A percentile compares a stretch with the other conserved stretches of the same genome.
phyloP scores from a whole-genome alignment of 1,140 invertebrate genomes.

The Drosophila mayri region DNA sequence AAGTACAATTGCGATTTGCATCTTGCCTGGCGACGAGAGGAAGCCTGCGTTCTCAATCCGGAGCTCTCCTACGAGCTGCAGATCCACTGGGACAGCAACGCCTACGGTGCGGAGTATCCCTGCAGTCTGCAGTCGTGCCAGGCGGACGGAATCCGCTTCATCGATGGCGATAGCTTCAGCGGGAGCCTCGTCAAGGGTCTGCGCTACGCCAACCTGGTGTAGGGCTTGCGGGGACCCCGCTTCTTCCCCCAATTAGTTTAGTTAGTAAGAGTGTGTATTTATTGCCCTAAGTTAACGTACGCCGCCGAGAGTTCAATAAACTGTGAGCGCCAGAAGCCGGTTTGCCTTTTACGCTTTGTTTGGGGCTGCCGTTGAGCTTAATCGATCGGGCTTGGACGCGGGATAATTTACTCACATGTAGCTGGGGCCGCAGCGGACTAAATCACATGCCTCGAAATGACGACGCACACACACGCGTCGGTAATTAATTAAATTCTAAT shows the following conservation, averaged over 20 bases:
- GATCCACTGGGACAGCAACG: conserved; percentile 63
- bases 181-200: conserved; percentile 81
- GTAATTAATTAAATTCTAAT: conserved; percentile 3
- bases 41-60: conserved; percentile 71
- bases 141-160: conserved; percentile 71
- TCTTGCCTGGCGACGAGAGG: conserved; percentile 61
- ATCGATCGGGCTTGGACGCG: not conserved
- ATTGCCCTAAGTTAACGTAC: conserved; percentile 72
- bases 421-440: conserved; percentile 1
- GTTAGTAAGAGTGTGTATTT: conserved; percentile 63
- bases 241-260: conserved; percentile 23
- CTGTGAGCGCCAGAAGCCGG: conserved; percentile 54
- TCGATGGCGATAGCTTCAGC: conserved; percentile 62
- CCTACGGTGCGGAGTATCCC: conserved; percentile 79
- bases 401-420: conserved; percentile 17
- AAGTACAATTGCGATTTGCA: conserved; percentile 83
- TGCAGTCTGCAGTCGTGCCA: conserved; percentile 74
- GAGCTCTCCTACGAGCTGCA: conserved; percentile 72
- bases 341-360: conserved; percentile 52
- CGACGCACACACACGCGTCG: not conserved
- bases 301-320: conserved; percentile 69
- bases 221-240: too few species aligned
- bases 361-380: conserved; percentile 1
- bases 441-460: conserved; percentile 4
- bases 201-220: conserved; percentile 74